Conservation (phyloP, 2,113 vertebrate genomes). For the Corythornis madagascariensis region DNA sequence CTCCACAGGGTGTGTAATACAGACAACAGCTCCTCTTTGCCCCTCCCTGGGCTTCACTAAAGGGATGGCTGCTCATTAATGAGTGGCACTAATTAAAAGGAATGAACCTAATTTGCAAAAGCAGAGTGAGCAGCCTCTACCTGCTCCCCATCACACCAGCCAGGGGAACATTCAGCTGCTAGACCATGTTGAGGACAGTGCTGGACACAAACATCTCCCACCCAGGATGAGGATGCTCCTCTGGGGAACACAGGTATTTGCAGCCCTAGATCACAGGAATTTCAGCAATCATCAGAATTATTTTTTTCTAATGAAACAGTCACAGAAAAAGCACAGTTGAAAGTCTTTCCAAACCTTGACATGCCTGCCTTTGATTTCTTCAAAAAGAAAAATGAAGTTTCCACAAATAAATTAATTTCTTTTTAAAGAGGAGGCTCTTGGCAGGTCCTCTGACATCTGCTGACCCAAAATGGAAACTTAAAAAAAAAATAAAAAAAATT, state of each 20-base stretch:
- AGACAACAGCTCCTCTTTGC: neutral
- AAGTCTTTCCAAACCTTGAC: neutral
- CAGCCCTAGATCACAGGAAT: neutral
- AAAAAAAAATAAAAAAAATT: neutral
- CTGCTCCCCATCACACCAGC: neutral
- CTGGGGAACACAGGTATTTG: no score
- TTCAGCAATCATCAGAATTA: neutral
- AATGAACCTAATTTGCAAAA: neutral
- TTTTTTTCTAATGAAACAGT: neutral
- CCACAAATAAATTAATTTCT: neutral
- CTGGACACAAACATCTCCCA: neutral
- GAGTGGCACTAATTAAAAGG: neutral
- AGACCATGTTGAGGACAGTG: neutral
- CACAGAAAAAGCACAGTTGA: neutral
- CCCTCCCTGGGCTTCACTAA: neutral
- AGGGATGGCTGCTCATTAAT: neutral
- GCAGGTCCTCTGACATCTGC: neutral
- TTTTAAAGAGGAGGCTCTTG: neutral
- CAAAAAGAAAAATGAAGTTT: neutral
- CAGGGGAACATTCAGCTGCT: neutral
- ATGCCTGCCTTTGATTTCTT: neutral
- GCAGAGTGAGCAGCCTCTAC: neutral
- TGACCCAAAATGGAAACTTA: slow-evolving; percentile 20
- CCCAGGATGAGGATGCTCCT: neutral
- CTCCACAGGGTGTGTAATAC: accelerated